A percentile compares a stretch with the other conserved stretches of the same genome.
Conservation (phyloP, 2,113 vertebrate species). For the Choloepus hoffmanni region DNA sequence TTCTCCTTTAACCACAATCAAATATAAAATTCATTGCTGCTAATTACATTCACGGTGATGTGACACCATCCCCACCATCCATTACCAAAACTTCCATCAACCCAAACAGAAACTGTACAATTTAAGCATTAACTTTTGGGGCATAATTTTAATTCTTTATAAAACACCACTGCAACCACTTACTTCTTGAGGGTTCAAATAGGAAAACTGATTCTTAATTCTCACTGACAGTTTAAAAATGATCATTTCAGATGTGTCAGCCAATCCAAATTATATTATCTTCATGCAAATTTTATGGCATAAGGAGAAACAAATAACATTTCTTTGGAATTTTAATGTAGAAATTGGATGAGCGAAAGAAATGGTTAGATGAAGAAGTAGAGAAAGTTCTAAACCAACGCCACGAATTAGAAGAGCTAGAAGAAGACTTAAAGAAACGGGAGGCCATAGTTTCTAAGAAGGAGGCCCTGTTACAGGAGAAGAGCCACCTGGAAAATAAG, state of each 20-base stretch:
- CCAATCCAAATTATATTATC: not conserved
- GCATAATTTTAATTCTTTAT: slow-evolving; percentile 33
- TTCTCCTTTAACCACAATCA: too few relatives aligned
- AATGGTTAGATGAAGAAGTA: slow-evolving; percentile 94
- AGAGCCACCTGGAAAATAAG: slow-evolving; percentile 91
- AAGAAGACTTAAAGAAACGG: slow-evolving; percentile 92
- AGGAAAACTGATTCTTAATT: not conserved
- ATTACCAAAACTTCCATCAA: too few relatives aligned
- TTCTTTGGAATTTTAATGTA: slow-evolving; percentile 77
- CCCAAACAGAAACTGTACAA: too few relatives aligned
- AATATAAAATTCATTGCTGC: too few relatives aligned
- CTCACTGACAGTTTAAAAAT: not conserved
- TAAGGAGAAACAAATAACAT: slow-evolving; percentile 48
- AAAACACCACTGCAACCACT: not conserved
- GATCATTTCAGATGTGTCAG: slow-evolving; percentile 27
- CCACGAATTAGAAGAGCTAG: slow-evolving; percentile 89
- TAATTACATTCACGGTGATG: too few relatives aligned
- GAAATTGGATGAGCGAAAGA: slow-evolving; percentile 86
- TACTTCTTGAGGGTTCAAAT: not conserved
- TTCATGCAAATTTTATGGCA: slow-evolving; percentile 13
- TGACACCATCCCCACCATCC: too few relatives aligned
- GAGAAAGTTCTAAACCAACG: slow-evolving; percentile 91
- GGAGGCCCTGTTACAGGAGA: slow-evolving; percentile 90
- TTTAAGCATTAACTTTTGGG: too few relatives aligned
- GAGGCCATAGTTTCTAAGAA: slow-evolving; percentile 91